Conservation (phyloP, 1,140 invertebrate species). For the Solenopsis fugax region DNA sequence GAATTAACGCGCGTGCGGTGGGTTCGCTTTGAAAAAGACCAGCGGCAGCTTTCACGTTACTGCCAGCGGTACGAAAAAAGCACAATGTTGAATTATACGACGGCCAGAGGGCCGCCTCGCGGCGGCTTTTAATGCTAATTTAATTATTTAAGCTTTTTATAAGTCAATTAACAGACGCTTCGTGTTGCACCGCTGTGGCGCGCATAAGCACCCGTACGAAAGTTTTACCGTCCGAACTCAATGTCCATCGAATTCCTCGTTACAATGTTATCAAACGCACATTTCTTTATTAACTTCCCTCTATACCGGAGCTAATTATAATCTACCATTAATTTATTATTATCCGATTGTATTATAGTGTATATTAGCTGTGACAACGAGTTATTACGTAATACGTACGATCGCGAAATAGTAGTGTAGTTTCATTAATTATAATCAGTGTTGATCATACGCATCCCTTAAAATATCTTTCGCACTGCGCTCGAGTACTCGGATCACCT, state of each 20-base stretch:
- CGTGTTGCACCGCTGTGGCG: slow-evolving; percentile 49
- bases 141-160: slow-evolving; percentile 79
- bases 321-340: not conserved
- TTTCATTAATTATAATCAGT: slow-evolving; percentile 12
- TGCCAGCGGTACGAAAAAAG: slow-evolving; percentile 70
- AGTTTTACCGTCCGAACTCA: slow-evolving; percentile 54
- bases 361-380: not conserved
- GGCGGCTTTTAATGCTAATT: slow-evolving; percentile 78
- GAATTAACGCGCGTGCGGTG: slow-evolving; percentile 77
- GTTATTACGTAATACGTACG: not conserved
- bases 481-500: not conserved
- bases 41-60: slow-evolving; percentile 72
- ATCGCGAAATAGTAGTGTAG: not conserved
- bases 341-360: slow-evolving; percentile 1
- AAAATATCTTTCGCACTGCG: not conserved
- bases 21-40: slow-evolving; percentile 75
- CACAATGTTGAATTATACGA: slow-evolving; percentile 78
- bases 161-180: slow-evolving; percentile 76
- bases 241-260: slow-evolving; percentile 34
- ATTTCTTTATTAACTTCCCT: slow-evolving; percentile 23
- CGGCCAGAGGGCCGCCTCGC: slow-evolving; percentile 53
- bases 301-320: slow-evolving; percentile 17
- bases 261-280: not conserved
- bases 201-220: slow-evolving; percentile 46
- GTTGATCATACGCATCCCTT: not conserved